Evolutionary conservation across 2,113 vertebrate species (phyloP).

Genomic region (Stigmatopora nigra): DNA sequence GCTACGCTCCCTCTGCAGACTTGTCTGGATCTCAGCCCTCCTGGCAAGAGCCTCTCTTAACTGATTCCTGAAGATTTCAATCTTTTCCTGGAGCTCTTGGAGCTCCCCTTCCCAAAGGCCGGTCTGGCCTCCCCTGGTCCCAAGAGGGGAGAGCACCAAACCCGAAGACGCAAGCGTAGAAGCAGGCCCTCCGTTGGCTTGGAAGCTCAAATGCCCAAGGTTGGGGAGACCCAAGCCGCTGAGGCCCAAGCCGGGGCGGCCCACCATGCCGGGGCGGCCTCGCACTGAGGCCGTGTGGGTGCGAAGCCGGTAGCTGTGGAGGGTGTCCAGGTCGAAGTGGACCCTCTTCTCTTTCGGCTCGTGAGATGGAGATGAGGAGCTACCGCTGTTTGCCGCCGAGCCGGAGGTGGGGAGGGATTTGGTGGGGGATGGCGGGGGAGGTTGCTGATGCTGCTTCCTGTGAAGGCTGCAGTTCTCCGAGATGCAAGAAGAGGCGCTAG

Average conservation of each 20-base stretch:
- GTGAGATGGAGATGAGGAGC: slow-evolving; percentile 32
- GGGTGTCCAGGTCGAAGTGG: slow-evolving; percentile 74
- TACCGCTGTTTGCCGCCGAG: slow-evolving; percentile 43
- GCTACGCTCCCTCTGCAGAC: slow-evolving; percentile 59
- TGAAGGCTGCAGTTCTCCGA: slow-evolving; percentile 73
- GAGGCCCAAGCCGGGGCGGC: slow-evolving; percentile 58
- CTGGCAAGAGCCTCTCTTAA: slow-evolving; percentile 73
- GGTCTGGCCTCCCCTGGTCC: slow-evolving; percentile 42
- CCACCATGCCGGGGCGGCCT: slow-evolving; percentile 50
- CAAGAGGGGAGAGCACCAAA: slow-evolving; percentile 55
- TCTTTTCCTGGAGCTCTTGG: slow-evolving; percentile 75
- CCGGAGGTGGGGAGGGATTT: slow-evolving; percentile 27
- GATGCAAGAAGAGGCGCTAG: slow-evolving; percentile 68
- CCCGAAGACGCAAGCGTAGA: slow-evolving; percentile 46
- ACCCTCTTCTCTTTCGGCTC: slow-evolving; percentile 66
- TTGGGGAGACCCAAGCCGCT: slow-evolving; percentile 46
- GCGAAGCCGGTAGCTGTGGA: slow-evolving; percentile 68
- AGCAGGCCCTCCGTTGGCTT: slow-evolving; percentile 44
- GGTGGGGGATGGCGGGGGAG: slow-evolving; percentile 55
- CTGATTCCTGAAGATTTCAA: slow-evolving; percentile 70
- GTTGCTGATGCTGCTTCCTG: slow-evolving; percentile 64
- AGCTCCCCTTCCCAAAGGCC: slow-evolving; percentile 72
- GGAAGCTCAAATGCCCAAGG: slow-evolving; percentile 55
- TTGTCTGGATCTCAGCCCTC: slow-evolving; percentile 76
- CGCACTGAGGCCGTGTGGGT: slow-evolving; percentile 62